These are phyloP conservation scores for Poicephalus meyeri DNA, from an alignment of 2,113 vertebrate species.

Conservation along the genomic window DNA sequence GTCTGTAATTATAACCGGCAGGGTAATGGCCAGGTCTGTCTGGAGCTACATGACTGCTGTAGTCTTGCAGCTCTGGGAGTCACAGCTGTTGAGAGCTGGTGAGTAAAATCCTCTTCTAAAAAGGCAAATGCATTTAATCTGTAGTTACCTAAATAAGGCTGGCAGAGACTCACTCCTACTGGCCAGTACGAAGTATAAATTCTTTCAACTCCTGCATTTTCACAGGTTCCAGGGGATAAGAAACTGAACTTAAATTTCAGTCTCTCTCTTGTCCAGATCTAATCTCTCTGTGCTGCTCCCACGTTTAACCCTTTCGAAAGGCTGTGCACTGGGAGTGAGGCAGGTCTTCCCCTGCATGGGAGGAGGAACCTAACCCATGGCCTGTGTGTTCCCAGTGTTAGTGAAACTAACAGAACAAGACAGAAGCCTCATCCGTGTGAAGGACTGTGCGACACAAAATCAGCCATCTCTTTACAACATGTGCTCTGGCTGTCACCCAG, in stretches of 20 bases:
- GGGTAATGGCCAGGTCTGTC: background rate
- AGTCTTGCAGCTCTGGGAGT: background rate
- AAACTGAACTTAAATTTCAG: background rate
- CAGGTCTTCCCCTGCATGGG: background rate
- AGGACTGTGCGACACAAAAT: background rate
- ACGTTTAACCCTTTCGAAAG: background rate
- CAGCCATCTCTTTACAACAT: background rate
- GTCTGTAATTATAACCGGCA: constrained; percentile 25
- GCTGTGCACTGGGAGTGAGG: background rate
- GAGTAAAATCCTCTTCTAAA: background rate
- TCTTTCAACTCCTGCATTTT: background rate
- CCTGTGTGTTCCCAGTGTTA: background rate
- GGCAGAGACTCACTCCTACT: background rate
- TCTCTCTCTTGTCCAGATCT: background rate
- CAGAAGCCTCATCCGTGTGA: background rate
- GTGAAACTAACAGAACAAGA: background rate
- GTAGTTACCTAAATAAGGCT: background rate
- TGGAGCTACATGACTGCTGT: background rate
- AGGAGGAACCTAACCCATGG: background rate
- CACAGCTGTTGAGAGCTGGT: background rate
- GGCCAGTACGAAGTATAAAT: background rate
- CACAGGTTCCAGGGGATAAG: background rate
- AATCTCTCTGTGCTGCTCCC: background rate
- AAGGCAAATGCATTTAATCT: background rate
- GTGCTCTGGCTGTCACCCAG: background rate